A percentile compares a stretch with the other conserved stretches of the same genome.
Evolutionary conservation across 2,797 vertebrate species (phyloP).

Genomic region (Lepilemur septentrionalis): DNA sequence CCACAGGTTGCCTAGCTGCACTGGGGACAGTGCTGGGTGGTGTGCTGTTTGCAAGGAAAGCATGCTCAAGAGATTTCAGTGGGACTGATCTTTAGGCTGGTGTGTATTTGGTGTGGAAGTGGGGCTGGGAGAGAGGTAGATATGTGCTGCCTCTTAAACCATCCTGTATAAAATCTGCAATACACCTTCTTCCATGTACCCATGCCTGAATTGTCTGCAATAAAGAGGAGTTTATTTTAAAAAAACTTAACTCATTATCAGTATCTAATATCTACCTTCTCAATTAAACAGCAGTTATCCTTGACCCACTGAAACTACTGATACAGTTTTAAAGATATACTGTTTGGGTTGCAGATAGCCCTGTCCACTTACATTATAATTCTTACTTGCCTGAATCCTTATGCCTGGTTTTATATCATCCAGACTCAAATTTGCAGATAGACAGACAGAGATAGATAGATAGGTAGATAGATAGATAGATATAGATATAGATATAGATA

Average conservation of each 20-base stretch:
- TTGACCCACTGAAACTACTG: neutral
- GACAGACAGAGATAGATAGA: neutral
- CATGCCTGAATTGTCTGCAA: conserved; percentile 79
- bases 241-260: conserved; percentile 76
- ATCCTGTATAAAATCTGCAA: conserved; percentile 77
- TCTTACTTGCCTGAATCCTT: neutral
- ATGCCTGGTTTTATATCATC: neutral
- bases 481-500: neutral
- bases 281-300: neutral
- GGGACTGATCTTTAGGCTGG: conserved; percentile 39
- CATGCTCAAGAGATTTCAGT: conserved; percentile 37
- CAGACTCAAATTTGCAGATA: neutral
- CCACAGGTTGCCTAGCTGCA: conserved; percentile 5
- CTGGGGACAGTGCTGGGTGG: conserved; percentile 9
- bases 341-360: neutral
- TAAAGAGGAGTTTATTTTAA: conserved; percentile 73
- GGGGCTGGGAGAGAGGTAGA: conserved; percentile 83
- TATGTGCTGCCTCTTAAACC: conserved; percentile 65
- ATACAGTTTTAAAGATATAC: neutral
- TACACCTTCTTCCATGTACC: conserved; percentile 76
- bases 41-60: conserved; percentile 10
- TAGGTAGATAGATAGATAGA: too few relatives aligned
- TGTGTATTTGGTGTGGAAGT: conserved; percentile 78
- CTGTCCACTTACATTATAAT: neutral
- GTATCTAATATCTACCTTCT: neutral